Conservation (phyloP, 2,113 vertebrate genomes). For the Narcine bancroftii region DNA sequence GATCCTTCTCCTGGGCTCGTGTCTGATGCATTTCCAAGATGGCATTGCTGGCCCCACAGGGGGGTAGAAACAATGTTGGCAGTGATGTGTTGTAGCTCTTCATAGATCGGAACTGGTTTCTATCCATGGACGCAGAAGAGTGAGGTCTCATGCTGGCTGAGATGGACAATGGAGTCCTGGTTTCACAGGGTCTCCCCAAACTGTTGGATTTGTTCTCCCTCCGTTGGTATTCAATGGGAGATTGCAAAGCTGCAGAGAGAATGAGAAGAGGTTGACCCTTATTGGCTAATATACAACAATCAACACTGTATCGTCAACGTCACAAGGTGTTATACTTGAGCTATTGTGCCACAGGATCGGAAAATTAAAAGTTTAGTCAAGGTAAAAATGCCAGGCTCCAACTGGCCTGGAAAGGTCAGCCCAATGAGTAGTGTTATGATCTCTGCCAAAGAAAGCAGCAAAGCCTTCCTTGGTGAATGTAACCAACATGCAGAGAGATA, state of each 20-base stretch:
- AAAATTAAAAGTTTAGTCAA: too few relatives aligned
- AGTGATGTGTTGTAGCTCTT: constrained; percentile 72
- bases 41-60: constrained; percentile 44
- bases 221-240: constrained; percentile 85
- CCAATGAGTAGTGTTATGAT: too few relatives aligned
- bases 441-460: too few relatives aligned
- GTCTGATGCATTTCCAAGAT: neutral
- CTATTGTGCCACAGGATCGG: too few relatives aligned
- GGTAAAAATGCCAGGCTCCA: too few relatives aligned
- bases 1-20: neutral
- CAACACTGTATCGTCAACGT: neutral
- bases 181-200: constrained; percentile 64
- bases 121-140: constrained; percentile 72
- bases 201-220: constrained; percentile 82
- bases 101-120: constrained; percentile 61
- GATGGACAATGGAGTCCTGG: constrained; percentile 45
- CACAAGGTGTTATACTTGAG: neutral
- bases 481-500: too few relatives aligned
- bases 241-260: constrained; percentile 68
- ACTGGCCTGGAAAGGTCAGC: too few relatives aligned
- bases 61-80: constrained; percentile 68
- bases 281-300: neutral
- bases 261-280: neutral
- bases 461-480: too few relatives aligned
- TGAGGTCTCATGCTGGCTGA: constrained; percentile 58